Conservation (phyloP, 2,888 invertebrate genomes). For the Brachyopa scutellaris region DNA sequence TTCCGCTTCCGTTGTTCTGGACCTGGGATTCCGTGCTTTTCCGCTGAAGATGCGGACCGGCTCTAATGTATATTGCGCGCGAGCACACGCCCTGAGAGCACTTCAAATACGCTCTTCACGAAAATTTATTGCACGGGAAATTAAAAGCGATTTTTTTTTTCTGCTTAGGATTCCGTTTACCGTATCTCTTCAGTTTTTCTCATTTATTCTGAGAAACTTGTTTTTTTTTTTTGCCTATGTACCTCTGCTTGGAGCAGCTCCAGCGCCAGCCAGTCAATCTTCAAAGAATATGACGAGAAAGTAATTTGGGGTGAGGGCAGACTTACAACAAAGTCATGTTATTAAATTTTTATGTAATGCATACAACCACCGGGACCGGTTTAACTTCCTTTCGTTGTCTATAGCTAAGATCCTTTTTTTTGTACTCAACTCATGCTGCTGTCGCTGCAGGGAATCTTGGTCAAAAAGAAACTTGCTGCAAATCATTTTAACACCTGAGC, state of each 20-base stretch:
- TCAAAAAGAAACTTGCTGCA: slow-evolving; percentile 46
- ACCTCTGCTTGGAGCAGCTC: slow-evolving; percentile 15
- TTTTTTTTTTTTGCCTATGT: slow-evolving; percentile 2
- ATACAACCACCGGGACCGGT: neutral
- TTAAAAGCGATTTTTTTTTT: slow-evolving; percentile 67
- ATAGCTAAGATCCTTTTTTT: neutral
- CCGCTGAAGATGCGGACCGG: slow-evolving; percentile 23
- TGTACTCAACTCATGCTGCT: neutral
- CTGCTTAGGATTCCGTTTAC: slow-evolving; percentile 13
- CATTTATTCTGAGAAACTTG: slow-evolving; percentile 15
- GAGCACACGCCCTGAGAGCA: slow-evolving; percentile 64
- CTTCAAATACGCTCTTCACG: slow-evolving; percentile 51
- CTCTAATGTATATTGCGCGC: slow-evolving; percentile 54
- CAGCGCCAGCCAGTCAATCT: slow-evolving; percentile 54
- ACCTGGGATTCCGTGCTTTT: slow-evolving; percentile 3
- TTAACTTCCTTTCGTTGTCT: neutral
- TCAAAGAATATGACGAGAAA: slow-evolving; percentile 24
- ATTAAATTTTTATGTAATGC: slow-evolving; percentile 39
- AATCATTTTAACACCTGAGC: slow-evolving; percentile 61
- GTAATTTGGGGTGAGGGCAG: neutral
- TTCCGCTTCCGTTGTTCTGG: slow-evolving; percentile 59
- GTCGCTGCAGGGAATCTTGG: slow-evolving; percentile 50
- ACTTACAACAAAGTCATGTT: slow-evolving; percentile 35
- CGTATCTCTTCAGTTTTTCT: slow-evolving; percentile 34
- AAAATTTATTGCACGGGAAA: slow-evolving; percentile 76